Evolutionary conservation across 2,113 vertebrate species (phyloP).

Genomic region (Daubentonia madagascariensis): DNA sequence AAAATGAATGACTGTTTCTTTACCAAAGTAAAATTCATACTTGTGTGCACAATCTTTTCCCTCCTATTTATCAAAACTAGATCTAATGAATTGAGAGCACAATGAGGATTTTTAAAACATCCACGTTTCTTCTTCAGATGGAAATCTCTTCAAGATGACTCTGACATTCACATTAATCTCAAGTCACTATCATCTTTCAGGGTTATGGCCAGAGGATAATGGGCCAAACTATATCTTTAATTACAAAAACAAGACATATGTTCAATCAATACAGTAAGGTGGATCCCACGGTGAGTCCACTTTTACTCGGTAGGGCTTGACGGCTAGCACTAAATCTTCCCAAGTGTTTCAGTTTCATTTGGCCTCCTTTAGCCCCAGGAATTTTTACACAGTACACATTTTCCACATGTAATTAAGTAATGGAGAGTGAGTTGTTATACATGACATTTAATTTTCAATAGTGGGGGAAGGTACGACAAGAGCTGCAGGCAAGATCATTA

Average conservation of each 20-base stretch:
- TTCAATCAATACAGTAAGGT: not conserved
- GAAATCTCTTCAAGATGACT: not conserved
- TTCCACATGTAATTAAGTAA: slow-evolving; percentile 79
- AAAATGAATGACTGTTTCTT: not conserved
- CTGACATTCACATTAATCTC: slow-evolving; percentile 30
- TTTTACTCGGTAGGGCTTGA: not conserved
- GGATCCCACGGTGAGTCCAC: not conserved
- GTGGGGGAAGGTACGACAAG: slow-evolving; percentile 55
- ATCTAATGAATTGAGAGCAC: not conserved
- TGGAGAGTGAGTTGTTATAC: slow-evolving; percentile 79
- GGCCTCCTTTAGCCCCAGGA: slow-evolving; percentile 66
- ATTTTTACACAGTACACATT: slow-evolving; percentile 66
- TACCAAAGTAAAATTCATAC: not conserved
- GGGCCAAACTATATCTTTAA: not conserved
- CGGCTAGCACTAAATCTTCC: slow-evolving; percentile 45
- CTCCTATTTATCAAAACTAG: not conserved
- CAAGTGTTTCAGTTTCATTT: slow-evolving; percentile 30
- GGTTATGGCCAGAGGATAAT: not conserved
- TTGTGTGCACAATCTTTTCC: not conserved
- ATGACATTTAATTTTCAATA: slow-evolving; percentile 80
- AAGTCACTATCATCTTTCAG: not conserved
- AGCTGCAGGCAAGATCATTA: slow-evolving; percentile 78
- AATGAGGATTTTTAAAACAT: not conserved
- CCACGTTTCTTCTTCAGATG: not conserved
- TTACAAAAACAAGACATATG: not conserved